Percentiles rank a stretch among this genome's conserved stretches.
These are phyloP conservation scores for Sylvia atricapilla DNA, from an alignment of 2,113 vertebrate species.

Conservation along the genomic window DNA sequence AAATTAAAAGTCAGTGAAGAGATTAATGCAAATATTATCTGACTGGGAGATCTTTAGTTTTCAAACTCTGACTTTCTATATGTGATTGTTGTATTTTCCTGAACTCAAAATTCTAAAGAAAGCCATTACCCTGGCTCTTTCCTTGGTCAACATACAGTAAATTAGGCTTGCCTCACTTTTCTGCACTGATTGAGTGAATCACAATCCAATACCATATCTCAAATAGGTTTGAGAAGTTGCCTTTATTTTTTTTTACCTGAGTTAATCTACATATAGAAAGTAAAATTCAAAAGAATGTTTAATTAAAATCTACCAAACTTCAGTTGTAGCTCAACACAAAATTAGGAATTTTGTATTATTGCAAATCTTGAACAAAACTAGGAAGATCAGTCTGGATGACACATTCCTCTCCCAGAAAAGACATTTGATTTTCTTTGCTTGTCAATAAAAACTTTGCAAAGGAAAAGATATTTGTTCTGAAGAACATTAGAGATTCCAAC, in stretches of 20 bases:
- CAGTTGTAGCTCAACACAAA: not conserved
- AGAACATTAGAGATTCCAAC: not conserved
- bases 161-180: not conserved
- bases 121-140: not conserved
- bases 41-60: not conserved
- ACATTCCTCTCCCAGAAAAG: not conserved
- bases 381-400: not conserved
- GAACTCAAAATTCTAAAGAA: not conserved
- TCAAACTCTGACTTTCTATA: not conserved
- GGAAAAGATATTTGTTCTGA: not conserved
- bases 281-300: not conserved
- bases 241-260: not conserved
- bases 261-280: not conserved
- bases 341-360: not conserved
- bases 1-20: conserved; percentile 25
- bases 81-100: not conserved
- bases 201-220: not conserved
- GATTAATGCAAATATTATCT: conserved; percentile 10
- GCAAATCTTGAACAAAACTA: not conserved
- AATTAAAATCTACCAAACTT: not conserved
- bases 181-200: not conserved
- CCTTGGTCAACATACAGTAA: not conserved
- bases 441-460: not conserved
- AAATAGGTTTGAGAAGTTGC: not conserved
- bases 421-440: not conserved